These are phyloP conservation scores for Acanthurus lineatus DNA, from an alignment of 2,797 vertebrate species.

Conservation along the genomic window DNA sequence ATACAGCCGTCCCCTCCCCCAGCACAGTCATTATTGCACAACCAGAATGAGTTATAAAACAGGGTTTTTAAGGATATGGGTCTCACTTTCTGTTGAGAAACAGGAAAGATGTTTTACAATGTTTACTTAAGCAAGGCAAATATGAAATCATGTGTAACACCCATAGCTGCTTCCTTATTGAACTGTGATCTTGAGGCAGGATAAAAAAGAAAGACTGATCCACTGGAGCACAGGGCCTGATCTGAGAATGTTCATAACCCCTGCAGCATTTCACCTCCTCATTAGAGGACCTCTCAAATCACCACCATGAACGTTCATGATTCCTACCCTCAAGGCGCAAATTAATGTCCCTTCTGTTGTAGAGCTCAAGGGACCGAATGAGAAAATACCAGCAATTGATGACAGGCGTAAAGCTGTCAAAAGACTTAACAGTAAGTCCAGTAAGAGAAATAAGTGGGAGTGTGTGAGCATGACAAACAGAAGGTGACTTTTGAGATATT, in stretches of 20 bases:
- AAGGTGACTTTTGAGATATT: conserved; percentile 20
- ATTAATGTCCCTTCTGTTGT: conserved; percentile 51
- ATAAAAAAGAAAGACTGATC: conserved; percentile 17
- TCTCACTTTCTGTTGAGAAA: conserved; percentile 4
- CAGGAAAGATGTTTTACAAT: conserved; percentile 30
- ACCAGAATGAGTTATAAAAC: conserved; percentile 14
- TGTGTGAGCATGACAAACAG: conserved; percentile 21
- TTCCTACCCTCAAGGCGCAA: conserved; percentile 34
- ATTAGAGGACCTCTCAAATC: conserved; percentile 11
- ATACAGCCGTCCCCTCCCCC: conserved; percentile 8
- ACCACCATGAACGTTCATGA: conserved; percentile 26
- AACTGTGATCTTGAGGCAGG: not conserved
- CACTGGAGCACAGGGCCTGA: conserved; percentile 5
- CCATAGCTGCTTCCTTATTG: conserved; percentile 10
- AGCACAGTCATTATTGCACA: not conserved
- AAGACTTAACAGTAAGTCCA: conserved; percentile 1
- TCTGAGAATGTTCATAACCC: conserved; percentile 35
- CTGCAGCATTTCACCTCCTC: conserved; percentile 1
- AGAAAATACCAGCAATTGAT: conserved; percentile 16
- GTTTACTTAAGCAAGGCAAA: conserved; percentile 17
- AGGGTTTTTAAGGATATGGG: not conserved
- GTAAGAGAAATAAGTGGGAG: conserved; percentile 16
- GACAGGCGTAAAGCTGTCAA: conserved; percentile 11
- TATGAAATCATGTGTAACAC: not conserved
- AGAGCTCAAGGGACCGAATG: conserved; percentile 20